Percentiles rank a stretch among this genome's conserved stretches.
Evolutionary conservation across 2,113 vertebrate species (phyloP).

Genomic region (Orcinus orca): DNA sequence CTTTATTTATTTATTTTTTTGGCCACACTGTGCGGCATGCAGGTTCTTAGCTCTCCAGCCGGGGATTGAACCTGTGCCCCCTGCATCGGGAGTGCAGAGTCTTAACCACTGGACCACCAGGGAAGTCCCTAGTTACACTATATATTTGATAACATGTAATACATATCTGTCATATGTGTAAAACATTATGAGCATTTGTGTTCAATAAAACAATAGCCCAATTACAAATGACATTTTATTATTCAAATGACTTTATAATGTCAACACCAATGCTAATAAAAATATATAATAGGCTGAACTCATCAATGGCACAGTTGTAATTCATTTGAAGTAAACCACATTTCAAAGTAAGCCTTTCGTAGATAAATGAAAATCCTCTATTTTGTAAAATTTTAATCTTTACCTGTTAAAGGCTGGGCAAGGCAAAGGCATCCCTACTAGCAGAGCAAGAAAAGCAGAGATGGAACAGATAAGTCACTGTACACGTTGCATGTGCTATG

Average conservation of each 20-base stretch:
- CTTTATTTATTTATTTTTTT: no score
- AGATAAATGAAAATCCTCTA: background rate
- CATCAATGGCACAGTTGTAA: background rate
- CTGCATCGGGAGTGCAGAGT: no score
- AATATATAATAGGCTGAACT: background rate
- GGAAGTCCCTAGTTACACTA: background rate
- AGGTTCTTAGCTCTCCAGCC: no score
- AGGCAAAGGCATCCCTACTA: background rate
- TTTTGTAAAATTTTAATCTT: background rate
- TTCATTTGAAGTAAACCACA: background rate
- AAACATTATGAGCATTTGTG: background rate
- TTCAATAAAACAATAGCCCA: constrained; percentile 9
- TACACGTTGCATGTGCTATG: fast-evolving
- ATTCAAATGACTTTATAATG: constrained; percentile 27
- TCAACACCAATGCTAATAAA: constrained; percentile 49
- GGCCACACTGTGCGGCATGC: no score
- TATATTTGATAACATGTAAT: background rate
- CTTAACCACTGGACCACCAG: no score
- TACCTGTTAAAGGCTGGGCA: background rate
- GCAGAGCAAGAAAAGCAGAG: background rate
- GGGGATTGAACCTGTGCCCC: no score
- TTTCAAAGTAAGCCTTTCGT: background rate
- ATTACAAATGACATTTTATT: constrained; percentile 60
- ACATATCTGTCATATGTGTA: background rate
- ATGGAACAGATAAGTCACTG: background rate